A percentile compares a stretch with the other conserved stretches of the same genome.
Conservation (phyloP, 1,140 invertebrate species). For the Pseudomyrmex flavicornis region DNA sequence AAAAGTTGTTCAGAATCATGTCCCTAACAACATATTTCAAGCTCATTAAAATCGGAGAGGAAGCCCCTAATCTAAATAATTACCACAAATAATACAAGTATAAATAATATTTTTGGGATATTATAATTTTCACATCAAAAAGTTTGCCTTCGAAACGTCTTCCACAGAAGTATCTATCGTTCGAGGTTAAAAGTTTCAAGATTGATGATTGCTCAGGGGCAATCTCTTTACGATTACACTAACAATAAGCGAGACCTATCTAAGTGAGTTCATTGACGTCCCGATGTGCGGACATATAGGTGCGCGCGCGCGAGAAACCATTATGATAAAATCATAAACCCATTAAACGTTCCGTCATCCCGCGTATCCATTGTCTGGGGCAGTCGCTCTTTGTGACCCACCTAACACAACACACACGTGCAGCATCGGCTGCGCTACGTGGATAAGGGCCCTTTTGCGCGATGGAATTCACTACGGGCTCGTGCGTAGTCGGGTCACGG, state of each 20-base stretch:
- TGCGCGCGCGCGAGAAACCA: not conserved
- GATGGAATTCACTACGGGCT: conserved; percentile 46
- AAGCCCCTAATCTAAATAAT: too few species aligned
- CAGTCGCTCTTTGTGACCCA: conserved; percentile 51
- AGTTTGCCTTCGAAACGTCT: too few species aligned
- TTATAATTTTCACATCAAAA: too few species aligned
- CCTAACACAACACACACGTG: conserved; percentile 30
- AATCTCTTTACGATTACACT: too few species aligned
- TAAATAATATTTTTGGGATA: too few species aligned
- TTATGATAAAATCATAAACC: conserved; percentile 40
- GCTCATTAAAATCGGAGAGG: too few species aligned
- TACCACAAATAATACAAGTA: too few species aligned
- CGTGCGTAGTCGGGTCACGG: conserved; percentile 55
- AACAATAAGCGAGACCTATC: not conserved
- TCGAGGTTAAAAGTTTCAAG: too few species aligned
- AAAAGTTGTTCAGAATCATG: too few species aligned
- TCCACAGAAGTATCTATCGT: too few species aligned
- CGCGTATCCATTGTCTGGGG: conserved; percentile 39
- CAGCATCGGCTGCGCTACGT: not conserved
- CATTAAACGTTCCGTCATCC: conserved; percentile 26
- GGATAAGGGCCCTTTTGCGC: conserved; percentile 30
- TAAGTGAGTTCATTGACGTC: conserved; percentile 31
- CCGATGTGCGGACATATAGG: not conserved
- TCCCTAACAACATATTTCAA: too few species aligned
- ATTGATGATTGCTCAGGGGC: too few species aligned